These are phyloP conservation scores for Cliona cf. orientalis DNA, from an alignment of 37 sponge, comb jelly and placozoan species.

Conservation along the genomic window DNA sequence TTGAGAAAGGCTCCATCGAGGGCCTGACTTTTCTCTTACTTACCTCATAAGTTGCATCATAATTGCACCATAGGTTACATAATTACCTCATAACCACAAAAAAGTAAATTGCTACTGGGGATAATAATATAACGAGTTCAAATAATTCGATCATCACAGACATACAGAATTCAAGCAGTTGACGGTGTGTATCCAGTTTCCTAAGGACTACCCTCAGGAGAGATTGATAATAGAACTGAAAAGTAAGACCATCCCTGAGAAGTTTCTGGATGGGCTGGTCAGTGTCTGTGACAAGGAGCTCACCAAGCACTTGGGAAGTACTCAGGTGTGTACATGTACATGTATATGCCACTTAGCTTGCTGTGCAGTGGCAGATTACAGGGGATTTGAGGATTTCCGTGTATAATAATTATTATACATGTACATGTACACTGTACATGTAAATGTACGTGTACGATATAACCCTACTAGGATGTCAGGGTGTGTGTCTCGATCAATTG, in stretches of 20 bases:
- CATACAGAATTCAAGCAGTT: constrained; percentile 74
- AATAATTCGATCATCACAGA: constrained; percentile 32
- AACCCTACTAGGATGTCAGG: too few species aligned
- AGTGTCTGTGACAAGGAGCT: constrained; percentile 77
- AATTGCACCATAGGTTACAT: neutral
- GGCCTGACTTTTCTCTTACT: too few species aligned
- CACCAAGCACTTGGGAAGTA: constrained; percentile 51
- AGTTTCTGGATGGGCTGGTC: constrained; percentile 66
- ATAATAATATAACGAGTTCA: neutral
- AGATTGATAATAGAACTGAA: constrained; percentile 77
- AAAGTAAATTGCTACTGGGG: too few species aligned
- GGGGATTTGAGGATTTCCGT: neutral
- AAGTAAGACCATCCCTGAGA: constrained; percentile 81
- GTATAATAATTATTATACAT: too few species aligned
- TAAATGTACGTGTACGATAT: too few species aligned
- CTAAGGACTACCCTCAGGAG: constrained; percentile 72
- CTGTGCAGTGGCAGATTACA: neutral
- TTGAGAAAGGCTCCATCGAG: too few species aligned
- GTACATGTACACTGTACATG: too few species aligned
- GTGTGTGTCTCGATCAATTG: too few species aligned
- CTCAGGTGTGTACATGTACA: constrained; percentile 41
- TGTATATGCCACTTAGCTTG: neutral
- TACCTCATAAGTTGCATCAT: too few species aligned
- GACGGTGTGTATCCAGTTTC: constrained; percentile 72
- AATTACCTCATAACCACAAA: neutral